Evolutionary conservation across 2,113 vertebrate genomes (phyloP).

Genomic region (Xiphophorus hellerii): DNA sequence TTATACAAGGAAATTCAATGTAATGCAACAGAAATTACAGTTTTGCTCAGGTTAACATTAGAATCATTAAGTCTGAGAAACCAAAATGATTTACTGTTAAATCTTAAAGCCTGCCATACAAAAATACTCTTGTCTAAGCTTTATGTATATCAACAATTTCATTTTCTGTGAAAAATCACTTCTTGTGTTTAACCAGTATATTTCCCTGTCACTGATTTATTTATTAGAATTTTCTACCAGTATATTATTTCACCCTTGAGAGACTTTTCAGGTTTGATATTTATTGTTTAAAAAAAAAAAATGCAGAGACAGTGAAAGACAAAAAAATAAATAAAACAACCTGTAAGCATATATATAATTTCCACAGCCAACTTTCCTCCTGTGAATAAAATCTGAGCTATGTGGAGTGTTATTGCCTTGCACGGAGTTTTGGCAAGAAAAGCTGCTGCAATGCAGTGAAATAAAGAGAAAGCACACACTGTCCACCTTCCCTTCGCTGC

Average conservation of each 20-base stretch:
- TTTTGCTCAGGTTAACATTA: background rate
- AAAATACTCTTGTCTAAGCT: background rate
- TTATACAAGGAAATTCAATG: background rate
- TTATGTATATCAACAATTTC: background rate
- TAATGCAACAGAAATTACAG: background rate
- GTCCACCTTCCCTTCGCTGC: slow-evolving; percentile 13
- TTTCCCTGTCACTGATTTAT: background rate
- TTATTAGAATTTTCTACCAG: background rate
- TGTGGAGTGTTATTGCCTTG: slow-evolving; percentile 66
- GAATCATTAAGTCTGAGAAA: background rate
- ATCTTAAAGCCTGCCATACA: background rate
- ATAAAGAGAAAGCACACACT: slow-evolving; percentile 39
- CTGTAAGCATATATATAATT: slow-evolving; percentile 12
- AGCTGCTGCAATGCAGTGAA: slow-evolving; percentile 70
- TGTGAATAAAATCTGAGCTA: slow-evolving; percentile 50
- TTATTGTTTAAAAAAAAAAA: slow-evolving; percentile 4
- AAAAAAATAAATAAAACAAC: slow-evolving; percentile 19
- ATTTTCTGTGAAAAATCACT: background rate
- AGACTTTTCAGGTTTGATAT: background rate
- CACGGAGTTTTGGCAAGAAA: slow-evolving; percentile 66
- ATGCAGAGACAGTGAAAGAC: slow-evolving; percentile 1
- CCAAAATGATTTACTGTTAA: background rate
- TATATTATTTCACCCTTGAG: background rate
- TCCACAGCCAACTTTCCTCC: slow-evolving; percentile 51
- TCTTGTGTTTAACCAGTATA: background rate